Conservation (phyloP, 2,888 invertebrate species). For the Brachylomia viminalis region DNA sequence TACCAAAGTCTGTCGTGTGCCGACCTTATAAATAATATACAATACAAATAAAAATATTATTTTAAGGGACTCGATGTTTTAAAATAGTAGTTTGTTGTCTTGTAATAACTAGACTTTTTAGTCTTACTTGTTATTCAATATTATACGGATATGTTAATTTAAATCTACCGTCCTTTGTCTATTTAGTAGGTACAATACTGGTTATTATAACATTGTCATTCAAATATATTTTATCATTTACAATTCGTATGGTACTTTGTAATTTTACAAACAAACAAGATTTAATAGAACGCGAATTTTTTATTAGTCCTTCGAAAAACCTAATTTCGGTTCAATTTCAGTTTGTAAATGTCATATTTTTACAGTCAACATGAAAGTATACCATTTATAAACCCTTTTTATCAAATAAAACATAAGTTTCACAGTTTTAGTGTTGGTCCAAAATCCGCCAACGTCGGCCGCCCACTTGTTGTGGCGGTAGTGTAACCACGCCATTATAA, state of each 20-base stretch:
- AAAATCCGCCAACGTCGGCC: conserved; percentile 43
- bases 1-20: too few relatives aligned
- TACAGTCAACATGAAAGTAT: neutral
- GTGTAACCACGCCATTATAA: conserved; percentile 41
- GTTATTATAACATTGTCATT: neutral
- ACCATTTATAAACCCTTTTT: neutral
- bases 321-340: neutral
- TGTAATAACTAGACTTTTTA: too few relatives aligned
- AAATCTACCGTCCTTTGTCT: neutral
- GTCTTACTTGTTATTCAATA: neutral
- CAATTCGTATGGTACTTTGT: neutral
- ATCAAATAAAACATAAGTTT: conserved; percentile 10
- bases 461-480: conserved; percentile 39
- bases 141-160: neutral
- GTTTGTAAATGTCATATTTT: neutral
- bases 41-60: neutral
- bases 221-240: neutral
- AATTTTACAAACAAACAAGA: neutral
- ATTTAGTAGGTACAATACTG: neutral
- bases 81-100: neutral
- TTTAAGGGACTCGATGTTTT: neutral
- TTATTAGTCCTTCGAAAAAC: neutral
- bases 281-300: neutral
- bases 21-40: too few relatives aligned
- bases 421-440: conserved; percentile 48